Percentiles rank a stretch among this genome's conserved stretches.
Evolutionary conservation across 1,140 invertebrate species (phyloP).

Genomic region (Brachionus angularis): DNA sequence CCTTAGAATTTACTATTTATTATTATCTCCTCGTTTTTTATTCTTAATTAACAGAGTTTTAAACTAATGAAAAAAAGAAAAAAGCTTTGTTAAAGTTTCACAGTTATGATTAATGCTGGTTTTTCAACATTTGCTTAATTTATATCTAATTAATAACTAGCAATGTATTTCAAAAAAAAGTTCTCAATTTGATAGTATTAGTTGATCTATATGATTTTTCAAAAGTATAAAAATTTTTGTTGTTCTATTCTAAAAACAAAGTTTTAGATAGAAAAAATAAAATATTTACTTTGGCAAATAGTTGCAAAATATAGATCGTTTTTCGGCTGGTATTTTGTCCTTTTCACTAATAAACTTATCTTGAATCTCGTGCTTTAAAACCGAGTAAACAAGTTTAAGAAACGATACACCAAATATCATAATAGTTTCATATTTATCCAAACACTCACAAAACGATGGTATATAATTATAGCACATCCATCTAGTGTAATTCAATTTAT

Average conservation of each 20-base stretch:
- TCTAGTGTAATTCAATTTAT: slow-evolving; percentile 51
- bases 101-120: too few relatives aligned
- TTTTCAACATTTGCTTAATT: too few relatives aligned
- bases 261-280: slow-evolving; percentile 47
- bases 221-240: neutral
- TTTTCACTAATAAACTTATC: slow-evolving; percentile 71
- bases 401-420: slow-evolving; percentile 81
- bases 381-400: slow-evolving; percentile 78
- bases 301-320: slow-evolving; percentile 66
- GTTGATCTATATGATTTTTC: neutral
- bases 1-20: too few relatives aligned
- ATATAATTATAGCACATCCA: slow-evolving; percentile 93
- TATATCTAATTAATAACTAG: too few relatives aligned
- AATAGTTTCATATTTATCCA: slow-evolving; percentile 81
- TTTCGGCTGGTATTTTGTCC: slow-evolving; percentile 80
- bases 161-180: too few relatives aligned
- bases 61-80: too few relatives aligned
- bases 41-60: too few relatives aligned
- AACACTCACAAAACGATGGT: slow-evolving; percentile 85
- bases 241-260: neutral
- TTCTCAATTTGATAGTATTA: too few relatives aligned
- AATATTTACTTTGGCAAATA: slow-evolving; percentile 70
- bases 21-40: too few relatives aligned
- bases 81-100: too few relatives aligned
- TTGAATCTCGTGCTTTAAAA: slow-evolving; percentile 60